Evolutionary conservation across 2,888 invertebrate genomes (phyloP).

Genomic region (Octonoba sinensis): DNA sequence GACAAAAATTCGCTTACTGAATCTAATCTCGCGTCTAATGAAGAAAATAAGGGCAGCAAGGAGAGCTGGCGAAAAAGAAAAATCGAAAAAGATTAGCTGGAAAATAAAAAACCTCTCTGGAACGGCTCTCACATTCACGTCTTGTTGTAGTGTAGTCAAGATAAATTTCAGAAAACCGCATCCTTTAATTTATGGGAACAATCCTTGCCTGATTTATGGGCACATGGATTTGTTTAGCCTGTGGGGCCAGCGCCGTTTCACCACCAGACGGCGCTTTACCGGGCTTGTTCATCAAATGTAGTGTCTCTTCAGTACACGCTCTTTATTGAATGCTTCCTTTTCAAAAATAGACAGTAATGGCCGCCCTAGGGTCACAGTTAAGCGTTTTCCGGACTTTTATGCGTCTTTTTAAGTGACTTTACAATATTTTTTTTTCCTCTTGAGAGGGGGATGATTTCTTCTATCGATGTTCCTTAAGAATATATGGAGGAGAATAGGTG

Average conservation of each 20-base stretch:
- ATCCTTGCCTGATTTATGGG: slow-evolving; percentile 57
- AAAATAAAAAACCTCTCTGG: neutral
- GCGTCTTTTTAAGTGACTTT: slow-evolving; percentile 44
- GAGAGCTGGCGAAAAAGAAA: neutral
- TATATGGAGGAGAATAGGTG: no score
- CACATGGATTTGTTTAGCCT: slow-evolving; percentile 23
- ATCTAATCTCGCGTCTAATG: slow-evolving; percentile 34
- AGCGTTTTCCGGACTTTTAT: slow-evolving; percentile 60
- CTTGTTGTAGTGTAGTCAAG: slow-evolving; percentile 30
- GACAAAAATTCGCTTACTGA: slow-evolving; percentile 12
- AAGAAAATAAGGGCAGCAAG: slow-evolving; percentile 6
- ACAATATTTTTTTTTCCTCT: neutral
- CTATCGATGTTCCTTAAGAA: no score
- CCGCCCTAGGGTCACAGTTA: slow-evolving; percentile 50
- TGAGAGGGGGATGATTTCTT: no score
- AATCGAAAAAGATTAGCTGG: slow-evolving; percentile 1
- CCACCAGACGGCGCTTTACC: slow-evolving; percentile 47
- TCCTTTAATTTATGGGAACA: slow-evolving; percentile 58
- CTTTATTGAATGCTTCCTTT: slow-evolving; percentile 56
- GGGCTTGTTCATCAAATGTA: slow-evolving; percentile 44
- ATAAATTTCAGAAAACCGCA: slow-evolving; percentile 59
- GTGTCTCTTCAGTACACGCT: slow-evolving; percentile 28
- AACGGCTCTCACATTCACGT: slow-evolving; percentile 5
- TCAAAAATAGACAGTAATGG: slow-evolving; percentile 61
- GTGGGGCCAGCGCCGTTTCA: slow-evolving; percentile 13